Percentiles rank a stretch among this genome's conserved stretches.
These are phyloP conservation scores for Acanthacorydalis orientalis DNA, from an alignment of 2,888 invertebrate genomes.

Conservation along the genomic window DNA sequence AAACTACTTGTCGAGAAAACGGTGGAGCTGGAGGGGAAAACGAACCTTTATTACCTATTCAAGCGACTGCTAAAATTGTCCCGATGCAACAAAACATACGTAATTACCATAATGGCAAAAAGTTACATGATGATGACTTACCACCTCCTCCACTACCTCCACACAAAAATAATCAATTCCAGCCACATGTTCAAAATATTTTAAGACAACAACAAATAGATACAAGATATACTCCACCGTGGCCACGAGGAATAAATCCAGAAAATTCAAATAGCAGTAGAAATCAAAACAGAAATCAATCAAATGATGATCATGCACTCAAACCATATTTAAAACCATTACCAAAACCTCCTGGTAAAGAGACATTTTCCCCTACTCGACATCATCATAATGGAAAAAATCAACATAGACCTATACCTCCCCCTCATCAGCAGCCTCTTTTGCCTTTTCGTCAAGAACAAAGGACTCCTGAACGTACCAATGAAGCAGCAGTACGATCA, in stretches of 20 bases:
- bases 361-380: conserved; percentile 20
- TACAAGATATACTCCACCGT: conserved; percentile 35
- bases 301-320: conserved; percentile 10
- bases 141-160: conserved; percentile 46
- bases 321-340: conserved; percentile 39
- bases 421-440: conserved; percentile 17
- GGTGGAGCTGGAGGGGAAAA: conserved; percentile 31
- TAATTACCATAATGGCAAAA: conserved; percentile 30
- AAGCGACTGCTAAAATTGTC: conserved; percentile 15
- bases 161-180: conserved; percentile 21
- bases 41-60: conserved; percentile 35
- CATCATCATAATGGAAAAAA: conserved; percentile 14
- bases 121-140: conserved; percentile 28
- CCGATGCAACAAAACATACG: conserved; percentile 24
- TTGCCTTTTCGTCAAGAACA: conserved; percentile 13
- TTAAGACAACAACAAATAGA: conserved; percentile 7
- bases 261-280: conserved; percentile 10
- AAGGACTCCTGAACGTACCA: conserved; percentile 17
- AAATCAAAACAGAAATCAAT: conserved; percentile 7
- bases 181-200: conserved; percentile 6
- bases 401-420: conserved; percentile 9
- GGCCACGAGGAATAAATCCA: conserved; percentile 39
- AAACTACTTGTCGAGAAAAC: conserved; percentile 29
- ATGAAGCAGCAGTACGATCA: conserved; percentile 19
- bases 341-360: conserved; percentile 36